phyloP scores from a whole-genome alignment of 2,888 invertebrate species.

The Limnephilus marmoratus region DNA sequence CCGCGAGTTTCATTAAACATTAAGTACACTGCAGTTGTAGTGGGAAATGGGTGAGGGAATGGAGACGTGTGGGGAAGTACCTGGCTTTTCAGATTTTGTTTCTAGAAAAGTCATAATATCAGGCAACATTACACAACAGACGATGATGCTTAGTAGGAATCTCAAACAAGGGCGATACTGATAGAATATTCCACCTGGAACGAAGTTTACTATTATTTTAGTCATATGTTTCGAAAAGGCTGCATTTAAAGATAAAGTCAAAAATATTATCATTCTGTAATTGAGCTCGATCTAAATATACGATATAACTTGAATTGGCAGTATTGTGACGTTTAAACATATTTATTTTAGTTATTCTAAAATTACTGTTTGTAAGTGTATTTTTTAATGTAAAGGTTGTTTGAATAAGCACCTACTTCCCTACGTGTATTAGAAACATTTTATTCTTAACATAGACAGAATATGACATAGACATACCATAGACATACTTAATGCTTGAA shows the following conservation, averaged over 20 bases:
- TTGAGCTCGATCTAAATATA: background rate
- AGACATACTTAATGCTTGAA: no score
- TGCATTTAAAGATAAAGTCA: background rate
- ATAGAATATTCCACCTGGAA: background rate
- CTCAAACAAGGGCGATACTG: background rate
- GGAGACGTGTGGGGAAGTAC: no score
- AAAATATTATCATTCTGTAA: background rate
- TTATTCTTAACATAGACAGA: no score
- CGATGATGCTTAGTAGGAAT: background rate
- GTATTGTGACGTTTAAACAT: no score
- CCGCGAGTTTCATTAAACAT: background rate
- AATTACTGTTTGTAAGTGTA: no score
- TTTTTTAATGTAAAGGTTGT: no score
- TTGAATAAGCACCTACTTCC: no score
- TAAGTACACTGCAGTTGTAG: background rate
- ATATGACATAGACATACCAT: no score
- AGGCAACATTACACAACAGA: background rate
- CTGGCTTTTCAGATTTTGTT: background rate
- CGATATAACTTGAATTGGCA: background rate
- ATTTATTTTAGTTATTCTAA: no score
- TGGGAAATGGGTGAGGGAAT: background rate
- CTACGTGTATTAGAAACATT: no score
- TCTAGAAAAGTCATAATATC: background rate
- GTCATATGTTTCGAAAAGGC: background rate
- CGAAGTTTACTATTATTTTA: background rate